phyloP scores from a whole-genome alignment of 2,888 invertebrate species.

The Rhorus exstirpatorius region DNA sequence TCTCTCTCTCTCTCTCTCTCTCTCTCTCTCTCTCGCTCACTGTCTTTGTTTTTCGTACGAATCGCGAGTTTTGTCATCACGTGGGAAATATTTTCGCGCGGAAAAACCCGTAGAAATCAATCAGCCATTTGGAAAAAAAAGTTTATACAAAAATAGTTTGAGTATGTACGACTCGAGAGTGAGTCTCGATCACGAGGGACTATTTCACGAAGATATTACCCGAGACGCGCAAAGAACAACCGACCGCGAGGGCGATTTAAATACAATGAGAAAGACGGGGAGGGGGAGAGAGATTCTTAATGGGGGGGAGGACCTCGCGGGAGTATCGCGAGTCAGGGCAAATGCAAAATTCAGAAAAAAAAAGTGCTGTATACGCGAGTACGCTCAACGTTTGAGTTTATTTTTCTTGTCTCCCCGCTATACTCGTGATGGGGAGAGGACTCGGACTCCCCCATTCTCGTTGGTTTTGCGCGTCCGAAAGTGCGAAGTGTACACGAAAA shows the following conservation, averaged over 20 bases:
- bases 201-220: conserved; percentile 38
- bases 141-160: background rate
- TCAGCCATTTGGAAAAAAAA: background rate
- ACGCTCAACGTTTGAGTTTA: background rate
- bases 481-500: conserved; percentile 83
- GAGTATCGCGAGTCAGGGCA: conserved; percentile 28
- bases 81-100: conserved; percentile 18
- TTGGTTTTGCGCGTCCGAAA: conserved; percentile 77
- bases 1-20: too few relatives aligned
- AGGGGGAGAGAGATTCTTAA: conserved; percentile 73
- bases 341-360: conserved; percentile 41
- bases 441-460: conserved; percentile 47
- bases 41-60: background rate
- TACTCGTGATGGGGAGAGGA: conserved; percentile 18
- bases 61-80: background rate
- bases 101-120: conserved; percentile 22
- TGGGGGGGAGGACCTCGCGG: conserved; percentile 71
- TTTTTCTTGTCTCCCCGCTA: conserved; percentile 15
- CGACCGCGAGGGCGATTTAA: conserved; percentile 79
- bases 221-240: conserved; percentile 42
- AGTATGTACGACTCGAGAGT: conserved; percentile 30
- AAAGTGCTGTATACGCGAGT: conserved; percentile 2
- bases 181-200: conserved; percentile 31
- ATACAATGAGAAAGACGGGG: conserved; percentile 81
- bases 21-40: too few relatives aligned